Base-by-base conservation (phyloP, 37 sponge, comb jelly and placozoan genomes). In the Aplysina aerophoba region DNA sequence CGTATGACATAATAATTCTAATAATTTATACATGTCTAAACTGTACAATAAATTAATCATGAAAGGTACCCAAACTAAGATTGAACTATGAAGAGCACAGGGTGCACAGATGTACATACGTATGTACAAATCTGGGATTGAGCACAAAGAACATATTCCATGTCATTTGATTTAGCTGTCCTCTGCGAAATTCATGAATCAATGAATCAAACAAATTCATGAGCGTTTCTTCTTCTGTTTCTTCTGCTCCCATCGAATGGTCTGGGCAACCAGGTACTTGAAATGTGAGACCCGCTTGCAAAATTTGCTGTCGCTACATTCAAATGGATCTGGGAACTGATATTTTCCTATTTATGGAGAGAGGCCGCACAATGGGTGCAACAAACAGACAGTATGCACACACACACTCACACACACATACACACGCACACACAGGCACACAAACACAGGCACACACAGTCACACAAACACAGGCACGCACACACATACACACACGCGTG, bases 381-480 rank as follows among this genome's bases (percentile, higher is more conserved):
- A 62, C 71, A 69, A 33, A 69, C 34, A 69, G 35, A 69, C 11
- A 31, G 11, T 4, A 30, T 35, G 30, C 4, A 31, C 71, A 69
- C 71, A 69, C 33, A 69, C 6, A 6, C 34, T 31, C 34, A 69
- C 34, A 35, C 6, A 30, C 6, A 30, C 71, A 69, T 30, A 16
- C 34, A 69, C 71, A 69, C 28, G 6, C 71, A 69, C 34, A 69
- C 71, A 30, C 34, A 69, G 34, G 6, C 34, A 69, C 34, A 30
- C 34, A 69, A 33, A 69, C 34, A 30, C 71, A 69, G 34, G 30
- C 33, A 69, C 34, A 69, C 71, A 69, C 71, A 69, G 34, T 30
- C 71, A 69, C 71, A 69, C 71, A 69, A 33, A 69, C 71, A 69
- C 71, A 69, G 34, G 30, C 71, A 69, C 71, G 30, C 71, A 69